A percentile compares a stretch with the other conserved stretches of the same genome.
These are phyloP conservation scores for Agrochola macilenta DNA, from an alignment of 2,888 invertebrate species.

Conservation along the genomic window DNA sequence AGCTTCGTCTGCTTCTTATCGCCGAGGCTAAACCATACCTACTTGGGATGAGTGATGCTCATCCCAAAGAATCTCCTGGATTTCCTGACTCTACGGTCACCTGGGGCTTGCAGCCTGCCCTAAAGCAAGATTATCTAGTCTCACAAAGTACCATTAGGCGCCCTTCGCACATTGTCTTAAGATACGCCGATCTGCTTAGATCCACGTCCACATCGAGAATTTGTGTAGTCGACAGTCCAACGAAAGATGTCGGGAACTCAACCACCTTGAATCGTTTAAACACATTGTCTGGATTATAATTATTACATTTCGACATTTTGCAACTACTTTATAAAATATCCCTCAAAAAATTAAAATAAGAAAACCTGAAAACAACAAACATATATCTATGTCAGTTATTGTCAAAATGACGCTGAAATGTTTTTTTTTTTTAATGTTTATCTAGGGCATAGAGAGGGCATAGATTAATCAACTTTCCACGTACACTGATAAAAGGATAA, in stretches of 20 bases:
- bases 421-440: no score
- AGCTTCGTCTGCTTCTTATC: neutral
- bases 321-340: conserved; percentile 14
- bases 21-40: neutral
- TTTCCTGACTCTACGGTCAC: neutral
- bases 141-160: conserved; percentile 77
- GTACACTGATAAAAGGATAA: neutral
- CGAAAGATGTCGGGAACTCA: conserved; percentile 84
- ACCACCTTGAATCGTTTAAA: conserved; percentile 82
- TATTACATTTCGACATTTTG: conserved; percentile 71
- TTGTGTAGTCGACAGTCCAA: conserved; percentile 78
- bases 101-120: neutral
- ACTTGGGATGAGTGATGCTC: neutral
- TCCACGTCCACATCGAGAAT: conserved; percentile 79
- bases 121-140: neutral
- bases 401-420: conserved; percentile 29
- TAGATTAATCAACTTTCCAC: neutral
- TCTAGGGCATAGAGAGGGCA: no score
- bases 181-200: conserved; percentile 78
- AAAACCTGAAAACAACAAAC: conserved; percentile 1
- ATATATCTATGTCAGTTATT: conserved; percentile 15
- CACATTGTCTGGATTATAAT: conserved; percentile 79
- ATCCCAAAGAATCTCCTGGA: neutral
- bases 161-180: conserved; percentile 82
- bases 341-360: neutral